A percentile compares a stretch with the other conserved stretches of the same genome.
These are phyloP conservation scores for Thalassophryne amazonica DNA, from an alignment of 2,797 vertebrate species.

Conservation along the genomic window DNA sequence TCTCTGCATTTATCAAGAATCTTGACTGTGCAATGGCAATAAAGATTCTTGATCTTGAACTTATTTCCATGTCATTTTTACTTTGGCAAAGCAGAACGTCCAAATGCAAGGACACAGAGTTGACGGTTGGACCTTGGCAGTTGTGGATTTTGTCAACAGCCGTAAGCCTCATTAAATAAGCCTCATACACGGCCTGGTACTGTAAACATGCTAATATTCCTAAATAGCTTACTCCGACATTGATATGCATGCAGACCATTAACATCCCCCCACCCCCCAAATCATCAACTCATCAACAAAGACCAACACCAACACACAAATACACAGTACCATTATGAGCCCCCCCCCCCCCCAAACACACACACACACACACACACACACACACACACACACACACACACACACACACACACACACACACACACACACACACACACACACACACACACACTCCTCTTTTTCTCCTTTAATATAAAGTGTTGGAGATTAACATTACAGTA, in stretches of 20 bases:
- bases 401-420: conserved; percentile 35
- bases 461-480: conserved; percentile 79
- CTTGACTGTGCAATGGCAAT: no score
- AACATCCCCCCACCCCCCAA: conserved; percentile 32
- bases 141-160: conserved; percentile 46
- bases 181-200: conserved; percentile 48
- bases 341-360: conserved; percentile 15
- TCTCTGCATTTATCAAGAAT: no score
- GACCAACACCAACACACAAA: conserved; percentile 1
- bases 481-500: conserved; percentile 77
- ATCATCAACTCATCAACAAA: conserved; percentile 33
- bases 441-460: conserved; percentile 32
- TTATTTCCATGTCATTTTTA: no score
- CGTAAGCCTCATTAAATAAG: conserved; percentile 70
- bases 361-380: conserved; percentile 36
- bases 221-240: conserved; percentile 64
- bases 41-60: no score
- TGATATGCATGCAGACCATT: conserved; percentile 60
- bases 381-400: neutral
- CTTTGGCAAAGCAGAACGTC: no score
- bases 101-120: no score
- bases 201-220: conserved; percentile 77
- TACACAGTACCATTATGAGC: conserved; percentile 29
- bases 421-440: conserved; percentile 12
- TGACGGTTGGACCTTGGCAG: no score